A percentile compares a stretch with the other conserved stretches of the same genome.
Conservation (phyloP, 2,797 vertebrate genomes). For the Martes flavigula region DNA sequence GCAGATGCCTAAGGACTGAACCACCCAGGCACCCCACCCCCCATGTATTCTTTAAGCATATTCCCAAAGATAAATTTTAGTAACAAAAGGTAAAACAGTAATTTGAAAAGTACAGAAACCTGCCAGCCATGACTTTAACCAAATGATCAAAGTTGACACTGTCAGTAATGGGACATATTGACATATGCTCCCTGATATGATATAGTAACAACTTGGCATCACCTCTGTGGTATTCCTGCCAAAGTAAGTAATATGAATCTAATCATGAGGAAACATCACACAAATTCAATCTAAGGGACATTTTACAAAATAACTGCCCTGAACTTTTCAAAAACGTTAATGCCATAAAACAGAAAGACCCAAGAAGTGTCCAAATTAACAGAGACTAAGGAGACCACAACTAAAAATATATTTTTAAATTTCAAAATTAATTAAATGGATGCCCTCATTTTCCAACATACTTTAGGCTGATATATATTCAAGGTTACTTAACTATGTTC, state of each 20-base stretch:
- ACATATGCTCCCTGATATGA: neutral
- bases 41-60: neutral
- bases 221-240: neutral
- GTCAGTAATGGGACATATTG: neutral
- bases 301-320: neutral
- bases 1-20: neutral
- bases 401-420: neutral
- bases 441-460: neutral
- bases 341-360: neutral
- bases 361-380: neutral
- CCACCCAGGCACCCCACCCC: neutral
- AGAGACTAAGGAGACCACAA: neutral
- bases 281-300: neutral
- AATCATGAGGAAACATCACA: neutral
- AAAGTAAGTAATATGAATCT: neutral
- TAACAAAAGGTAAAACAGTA: neutral
- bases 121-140: neutral
- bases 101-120: neutral
- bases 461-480: neutral
- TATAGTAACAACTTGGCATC: neutral
- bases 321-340: neutral
- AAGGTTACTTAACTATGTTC: neutral
- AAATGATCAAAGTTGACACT: neutral
- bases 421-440: slow-evolving; percentile 25
- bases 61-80: neutral